A percentile compares a stretch with the other conserved stretches of the same genome.
phyloP scores from a whole-genome alignment of 23 tunicate species.

The Ciona savignyi region DNA sequence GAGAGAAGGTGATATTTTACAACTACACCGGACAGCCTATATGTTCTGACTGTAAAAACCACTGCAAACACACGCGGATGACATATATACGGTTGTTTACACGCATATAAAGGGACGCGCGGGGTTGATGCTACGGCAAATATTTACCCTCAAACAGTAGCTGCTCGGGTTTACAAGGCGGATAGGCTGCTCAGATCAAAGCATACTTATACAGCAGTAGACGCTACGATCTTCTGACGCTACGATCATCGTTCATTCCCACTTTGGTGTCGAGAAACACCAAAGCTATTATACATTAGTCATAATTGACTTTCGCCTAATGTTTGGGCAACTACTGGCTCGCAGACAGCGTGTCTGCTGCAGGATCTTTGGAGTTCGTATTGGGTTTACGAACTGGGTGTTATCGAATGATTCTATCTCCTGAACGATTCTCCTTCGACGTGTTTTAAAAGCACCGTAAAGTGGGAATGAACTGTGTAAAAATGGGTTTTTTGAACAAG shows the following conservation, averaged over 20 bases:
- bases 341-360: not conserved
- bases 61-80: too few species aligned
- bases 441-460: too few species aligned
- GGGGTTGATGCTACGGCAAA: constrained; percentile 37
- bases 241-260: too few species aligned
- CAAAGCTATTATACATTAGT: not conserved
- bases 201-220: constrained; percentile 17
- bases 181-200: constrained; percentile 29
- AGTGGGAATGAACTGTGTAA: too few species aligned
- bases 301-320: not conserved
- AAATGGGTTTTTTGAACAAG: not conserved
- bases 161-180: not conserved
- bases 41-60: too few species aligned
- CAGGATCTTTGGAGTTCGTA: not conserved
- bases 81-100: constrained; percentile 61
- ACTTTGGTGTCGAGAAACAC: not conserved
- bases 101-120: constrained; percentile 38
- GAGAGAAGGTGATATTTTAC: too few species aligned
- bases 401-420: not conserved
- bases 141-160: constrained; percentile 57
- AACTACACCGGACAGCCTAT: too few species aligned
- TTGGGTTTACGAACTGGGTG: not conserved
- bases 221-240: too few species aligned
- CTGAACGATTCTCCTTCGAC: too few species aligned
- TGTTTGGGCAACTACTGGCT: not conserved